These are phyloP conservation scores for Phthorimaea operculella DNA, from an alignment of 1,140 invertebrate genomes.

Conservation along the genomic window DNA sequence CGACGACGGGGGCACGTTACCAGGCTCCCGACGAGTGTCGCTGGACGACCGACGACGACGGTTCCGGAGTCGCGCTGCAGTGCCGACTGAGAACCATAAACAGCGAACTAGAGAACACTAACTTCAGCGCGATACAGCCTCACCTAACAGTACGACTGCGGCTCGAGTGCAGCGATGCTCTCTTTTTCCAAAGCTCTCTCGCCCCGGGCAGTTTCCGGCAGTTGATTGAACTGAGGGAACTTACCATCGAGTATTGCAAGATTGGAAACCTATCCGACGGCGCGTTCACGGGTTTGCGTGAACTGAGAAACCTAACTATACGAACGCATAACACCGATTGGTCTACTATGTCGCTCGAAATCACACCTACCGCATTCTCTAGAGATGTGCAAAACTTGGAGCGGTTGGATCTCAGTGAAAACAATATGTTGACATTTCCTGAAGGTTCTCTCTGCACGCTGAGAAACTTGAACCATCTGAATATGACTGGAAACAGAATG, in stretches of 20 bases:
- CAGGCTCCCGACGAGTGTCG: constrained; percentile 88
- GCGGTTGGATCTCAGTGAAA: constrained; percentile 85
- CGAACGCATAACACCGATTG: constrained; percentile 90
- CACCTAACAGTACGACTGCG: constrained; percentile 84
- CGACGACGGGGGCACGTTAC: constrained; percentile 68
- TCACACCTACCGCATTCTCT: constrained; percentile 79
- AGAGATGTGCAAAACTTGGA: constrained; percentile 79
- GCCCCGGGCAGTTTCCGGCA: constrained; percentile 86
- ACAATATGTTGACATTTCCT: constrained; percentile 88
- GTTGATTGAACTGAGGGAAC: constrained; percentile 81
- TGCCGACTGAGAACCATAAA: constrained; percentile 87
- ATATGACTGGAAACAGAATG: constrained; percentile 84
- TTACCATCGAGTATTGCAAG: constrained; percentile 91
- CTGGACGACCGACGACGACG: constrained; percentile 74
- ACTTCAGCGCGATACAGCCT: constrained; percentile 89
- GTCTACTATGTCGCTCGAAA: constrained; percentile 85
- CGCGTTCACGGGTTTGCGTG: constrained; percentile 82
- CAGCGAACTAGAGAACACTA: constrained; percentile 89
- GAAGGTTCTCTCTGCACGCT: constrained; percentile 85
- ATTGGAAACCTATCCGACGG: constrained; percentile 88
- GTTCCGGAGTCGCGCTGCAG: constrained; percentile 78
- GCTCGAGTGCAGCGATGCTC: constrained; percentile 84
- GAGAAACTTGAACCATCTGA: constrained; percentile 79
- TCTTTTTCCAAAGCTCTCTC: constrained; percentile 89
- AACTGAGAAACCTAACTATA: constrained; percentile 85